Conservation (phyloP, 2,888 invertebrate species). For the Synergus laeviventris region DNA sequence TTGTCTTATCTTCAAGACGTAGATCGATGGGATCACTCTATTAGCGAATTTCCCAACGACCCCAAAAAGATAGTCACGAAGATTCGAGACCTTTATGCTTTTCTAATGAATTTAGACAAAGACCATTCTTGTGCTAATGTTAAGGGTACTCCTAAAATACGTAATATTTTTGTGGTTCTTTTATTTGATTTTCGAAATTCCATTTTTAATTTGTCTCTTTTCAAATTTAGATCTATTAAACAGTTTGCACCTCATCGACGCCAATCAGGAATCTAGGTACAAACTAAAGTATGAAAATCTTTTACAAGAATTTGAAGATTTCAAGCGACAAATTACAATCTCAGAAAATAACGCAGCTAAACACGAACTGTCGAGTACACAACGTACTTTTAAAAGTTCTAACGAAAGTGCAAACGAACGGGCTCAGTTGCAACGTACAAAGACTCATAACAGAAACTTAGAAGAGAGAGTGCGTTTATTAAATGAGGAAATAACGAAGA, state of each 20-base stretch:
- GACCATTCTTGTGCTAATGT: conserved; percentile 68
- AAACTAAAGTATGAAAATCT: conserved; percentile 82
- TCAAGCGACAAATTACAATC: conserved; percentile 76
- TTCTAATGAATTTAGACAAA: conserved; percentile 75
- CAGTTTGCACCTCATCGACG: conserved; percentile 64
- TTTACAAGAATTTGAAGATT: conserved; percentile 83
- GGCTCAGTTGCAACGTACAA: conserved; percentile 76
- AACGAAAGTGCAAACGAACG: conserved; percentile 63
- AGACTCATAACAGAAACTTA: conserved; percentile 81
- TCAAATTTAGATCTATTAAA: conserved; percentile 74
- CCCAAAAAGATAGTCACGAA: conserved; percentile 72
- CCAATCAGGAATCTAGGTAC: conserved; percentile 76
- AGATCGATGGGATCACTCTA: conserved; percentile 59
- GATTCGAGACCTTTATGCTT: conserved; percentile 75
- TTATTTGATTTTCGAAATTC: not conserved
- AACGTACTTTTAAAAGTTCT: conserved; percentile 53
- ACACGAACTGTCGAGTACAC: conserved; percentile 44
- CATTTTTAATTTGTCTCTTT: conserved; percentile 16
- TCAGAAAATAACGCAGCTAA: conserved; percentile 48
- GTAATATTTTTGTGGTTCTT: not conserved
- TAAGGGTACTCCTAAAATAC: conserved; percentile 69
- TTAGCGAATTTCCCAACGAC: conserved; percentile 59
- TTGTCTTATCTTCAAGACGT: conserved; percentile 63
- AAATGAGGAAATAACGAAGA: conserved; percentile 81
- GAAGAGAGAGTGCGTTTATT: conserved; percentile 83